A percentile compares a stretch with the other conserved stretches of the same genome.
These are phyloP conservation scores for Empis livida DNA, from an alignment of 2,888 invertebrate species.

Conservation along the genomic window DNA sequence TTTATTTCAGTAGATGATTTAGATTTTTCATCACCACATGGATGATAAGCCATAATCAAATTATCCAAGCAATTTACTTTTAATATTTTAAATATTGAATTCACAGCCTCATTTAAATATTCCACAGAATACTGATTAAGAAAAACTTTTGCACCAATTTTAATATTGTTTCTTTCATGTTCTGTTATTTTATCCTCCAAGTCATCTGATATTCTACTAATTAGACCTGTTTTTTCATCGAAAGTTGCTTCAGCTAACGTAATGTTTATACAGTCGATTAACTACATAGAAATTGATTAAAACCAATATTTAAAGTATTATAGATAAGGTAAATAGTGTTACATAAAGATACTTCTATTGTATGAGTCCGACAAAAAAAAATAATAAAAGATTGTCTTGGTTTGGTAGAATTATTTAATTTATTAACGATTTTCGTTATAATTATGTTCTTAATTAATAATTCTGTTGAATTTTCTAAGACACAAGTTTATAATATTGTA, in stretches of 20 bases:
- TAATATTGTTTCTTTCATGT: slow-evolving; percentile 60
- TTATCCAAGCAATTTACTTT: slow-evolving; percentile 66
- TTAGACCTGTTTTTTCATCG: slow-evolving; percentile 35
- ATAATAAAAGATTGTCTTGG: too few relatives aligned
- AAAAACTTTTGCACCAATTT: slow-evolving; percentile 79
- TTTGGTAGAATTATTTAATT: too few relatives aligned
- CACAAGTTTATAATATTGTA: too few relatives aligned
- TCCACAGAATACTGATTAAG: slow-evolving; percentile 54
- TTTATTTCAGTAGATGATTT: slow-evolving; percentile 11
- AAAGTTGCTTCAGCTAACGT: slow-evolving; percentile 34
- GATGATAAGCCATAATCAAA: slow-evolving; percentile 66
- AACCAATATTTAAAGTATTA: not conserved
- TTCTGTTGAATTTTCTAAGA: too few relatives aligned
- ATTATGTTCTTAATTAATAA: too few relatives aligned
- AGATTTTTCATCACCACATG: slow-evolving; percentile 21
- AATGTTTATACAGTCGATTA: slow-evolving; percentile 49
- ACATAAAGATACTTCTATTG: not conserved
- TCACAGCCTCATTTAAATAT: slow-evolving; percentile 56
- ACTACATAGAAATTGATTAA: slow-evolving; percentile 27
- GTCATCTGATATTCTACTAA: slow-evolving; percentile 49
- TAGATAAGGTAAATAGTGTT: not conserved
- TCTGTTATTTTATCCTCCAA: slow-evolving; percentile 49
- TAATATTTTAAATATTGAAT: slow-evolving; percentile 56
- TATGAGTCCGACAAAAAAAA: too few relatives aligned
- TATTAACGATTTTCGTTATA: too few relatives aligned